Evolutionary conservation across 2,888 invertebrate species (phyloP).

Genomic region (Tenthredo amoena): DNA sequence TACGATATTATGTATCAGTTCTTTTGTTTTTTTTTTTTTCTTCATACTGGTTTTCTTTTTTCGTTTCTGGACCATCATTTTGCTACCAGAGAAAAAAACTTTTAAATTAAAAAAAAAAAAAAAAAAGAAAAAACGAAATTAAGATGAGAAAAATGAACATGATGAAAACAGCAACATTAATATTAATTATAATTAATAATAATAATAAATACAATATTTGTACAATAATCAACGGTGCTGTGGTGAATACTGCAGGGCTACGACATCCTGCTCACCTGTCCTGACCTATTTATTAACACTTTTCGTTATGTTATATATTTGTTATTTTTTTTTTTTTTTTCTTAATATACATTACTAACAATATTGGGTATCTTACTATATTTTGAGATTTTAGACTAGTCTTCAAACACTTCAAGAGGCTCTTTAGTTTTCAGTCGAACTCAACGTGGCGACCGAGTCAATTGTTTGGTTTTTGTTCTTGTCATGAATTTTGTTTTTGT

Average conservation of each 20-base stretch:
- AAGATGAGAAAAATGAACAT: conserved; percentile 69
- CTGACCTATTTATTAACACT: conserved; percentile 47
- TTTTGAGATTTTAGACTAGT: conserved; percentile 57
- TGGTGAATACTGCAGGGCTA: conserved; percentile 71
- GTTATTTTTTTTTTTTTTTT: conserved; percentile 54
- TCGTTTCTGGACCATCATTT: conserved; percentile 56
- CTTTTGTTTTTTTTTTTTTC: not conserved
- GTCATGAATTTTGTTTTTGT: not conserved
- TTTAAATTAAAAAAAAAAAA: conserved; percentile 64
- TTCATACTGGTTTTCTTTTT: conserved; percentile 53
- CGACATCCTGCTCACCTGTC: conserved; percentile 49
- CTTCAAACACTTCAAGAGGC: conserved; percentile 39
- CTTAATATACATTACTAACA: conserved; percentile 48
- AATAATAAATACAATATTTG: conserved; percentile 78
- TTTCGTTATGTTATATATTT: conserved; percentile 41
- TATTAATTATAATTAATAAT: conserved; percentile 77
- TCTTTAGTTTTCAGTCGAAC: not conserved
- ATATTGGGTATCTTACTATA: conserved; percentile 54
- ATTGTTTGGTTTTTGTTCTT: not conserved
- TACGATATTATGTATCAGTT: conserved; percentile 56
- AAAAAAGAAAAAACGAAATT: conserved; percentile 53
- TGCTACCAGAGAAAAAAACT: conserved; percentile 61
- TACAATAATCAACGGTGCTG: conserved; percentile 77
- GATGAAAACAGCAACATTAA: conserved; percentile 76
- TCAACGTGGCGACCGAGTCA: not conserved